Base-by-base conservation (phyloP, 2,888 invertebrate genomes). In the Caradrina kadenii region DNA sequence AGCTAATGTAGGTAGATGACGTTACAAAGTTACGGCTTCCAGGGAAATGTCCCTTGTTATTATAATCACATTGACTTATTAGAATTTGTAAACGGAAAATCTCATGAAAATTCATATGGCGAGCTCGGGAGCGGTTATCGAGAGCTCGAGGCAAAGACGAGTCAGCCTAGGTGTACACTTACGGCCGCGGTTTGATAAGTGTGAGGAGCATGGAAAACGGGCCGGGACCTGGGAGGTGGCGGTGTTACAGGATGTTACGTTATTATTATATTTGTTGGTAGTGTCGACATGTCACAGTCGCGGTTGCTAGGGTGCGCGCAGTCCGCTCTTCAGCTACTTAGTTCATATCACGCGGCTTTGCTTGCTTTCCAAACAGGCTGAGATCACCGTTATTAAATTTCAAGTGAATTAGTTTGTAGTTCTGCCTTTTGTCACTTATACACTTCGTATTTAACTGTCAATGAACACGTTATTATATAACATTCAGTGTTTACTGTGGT, bases 311-410 rank as follows among this genome's bases (percentile, higher is more conserved):
- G 26, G 26, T 4, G 19, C 39, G 31, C n/a, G 26, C 56, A 31
- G 10, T 13, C 42, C 53, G 21, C 21, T 52, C 68, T 35, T 35
- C 35, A 8, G 26, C 60, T 64, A 69, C 80, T 81, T 56, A 86
- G 85, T 77, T 83, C 84, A 87, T 89, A 87, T 85, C 82, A 84
- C 86, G 88, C 87, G 85, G 81, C 83, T 86, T 71, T 75, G 82
- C 80, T 69, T 75, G 72, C 84, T 69, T 71, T 80, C 83, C 67
- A 73, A 84, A 78, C 83, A 86, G 87, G 82, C 83, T 82, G 59
- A 82, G 85, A 90, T 88, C 86, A 86, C 84, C 69, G 81, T 86
- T 88, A 88, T 89, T 89, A 87, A 76, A 75, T 35, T 26, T 26
- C 26, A 26, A 26, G 31, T 31, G 49, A 54, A 15, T 53, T 74